phyloP scores from a whole-genome alignment of 2,888 invertebrate species.

The Eumerus sabulonum region DNA sequence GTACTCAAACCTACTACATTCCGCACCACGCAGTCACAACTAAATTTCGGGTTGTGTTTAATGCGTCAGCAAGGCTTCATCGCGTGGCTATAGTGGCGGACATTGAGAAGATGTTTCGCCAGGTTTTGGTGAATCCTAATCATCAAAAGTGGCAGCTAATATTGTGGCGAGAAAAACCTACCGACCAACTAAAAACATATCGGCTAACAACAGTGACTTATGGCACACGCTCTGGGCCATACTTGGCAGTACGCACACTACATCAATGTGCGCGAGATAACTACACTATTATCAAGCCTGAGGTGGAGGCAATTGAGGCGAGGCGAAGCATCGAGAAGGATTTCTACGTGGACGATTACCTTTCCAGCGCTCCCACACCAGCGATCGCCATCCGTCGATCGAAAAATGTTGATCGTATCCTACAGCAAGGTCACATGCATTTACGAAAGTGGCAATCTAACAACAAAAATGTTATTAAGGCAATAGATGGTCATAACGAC shows the following conservation, averaged over 20 bases:
- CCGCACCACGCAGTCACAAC: slow-evolving; percentile 48
- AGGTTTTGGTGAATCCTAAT: slow-evolving; percentile 13
- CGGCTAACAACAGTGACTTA: slow-evolving; percentile 31
- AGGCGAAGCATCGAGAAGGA: slow-evolving; percentile 29
- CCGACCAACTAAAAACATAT: slow-evolving; percentile 8
- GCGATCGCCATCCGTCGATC: slow-evolving; percentile 21
- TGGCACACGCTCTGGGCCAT: slow-evolving; percentile 33
- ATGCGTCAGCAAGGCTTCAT: slow-evolving; percentile 24
- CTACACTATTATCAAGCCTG: background rate
- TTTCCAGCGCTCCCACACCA: slow-evolving; percentile 29
- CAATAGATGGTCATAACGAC: slow-evolving; percentile 1
- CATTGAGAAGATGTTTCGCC: slow-evolving; percentile 32
- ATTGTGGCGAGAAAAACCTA: slow-evolving; percentile 27
- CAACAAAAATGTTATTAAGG: slow-evolving; percentile 3
- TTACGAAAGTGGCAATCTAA: slow-evolving; percentile 19
- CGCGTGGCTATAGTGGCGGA: slow-evolving; percentile 22
- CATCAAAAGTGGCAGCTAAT: slow-evolving; percentile 27
- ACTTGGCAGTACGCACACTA: slow-evolving; percentile 20
- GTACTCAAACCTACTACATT: slow-evolving; percentile 20
- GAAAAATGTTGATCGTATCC: background rate
- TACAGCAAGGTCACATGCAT: slow-evolving; percentile 18
- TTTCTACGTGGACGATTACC: slow-evolving; percentile 30
- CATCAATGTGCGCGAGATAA: slow-evolving; percentile 30
- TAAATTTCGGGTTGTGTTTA: slow-evolving; percentile 52
- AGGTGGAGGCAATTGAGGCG: slow-evolving; percentile 17